phyloP scores from a whole-genome alignment of 2,888 invertebrate species.

The Mayetiola destructor region DNA sequence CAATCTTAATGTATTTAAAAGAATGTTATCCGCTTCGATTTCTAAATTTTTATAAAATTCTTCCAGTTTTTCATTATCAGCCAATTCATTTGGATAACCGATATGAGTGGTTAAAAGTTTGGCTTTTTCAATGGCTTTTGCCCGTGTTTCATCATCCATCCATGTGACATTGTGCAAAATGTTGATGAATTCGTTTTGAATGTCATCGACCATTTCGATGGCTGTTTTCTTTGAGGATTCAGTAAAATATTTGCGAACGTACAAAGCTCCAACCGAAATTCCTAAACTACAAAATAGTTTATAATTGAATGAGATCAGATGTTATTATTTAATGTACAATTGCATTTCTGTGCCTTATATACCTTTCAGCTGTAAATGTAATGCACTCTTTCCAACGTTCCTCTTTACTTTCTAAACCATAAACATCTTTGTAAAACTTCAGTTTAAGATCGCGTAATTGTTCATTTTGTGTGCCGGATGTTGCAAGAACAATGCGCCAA shows the following conservation, averaged over 20 bases:
- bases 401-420: constrained; percentile 70
- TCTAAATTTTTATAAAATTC: constrained; percentile 49
- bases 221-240: constrained; percentile 41
- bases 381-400: constrained; percentile 89
- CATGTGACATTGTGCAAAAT: constrained; percentile 62
- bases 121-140: constrained; percentile 52
- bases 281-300: constrained; percentile 32
- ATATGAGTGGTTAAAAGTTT: constrained; percentile 66
- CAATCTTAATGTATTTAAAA: constrained; percentile 37
- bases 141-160: constrained; percentile 70
- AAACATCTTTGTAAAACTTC: constrained; percentile 49
- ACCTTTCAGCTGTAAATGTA: constrained; percentile 64
- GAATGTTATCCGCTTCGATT: constrained; percentile 30
- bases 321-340: too few species aligned
- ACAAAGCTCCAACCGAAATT: constrained; percentile 29
- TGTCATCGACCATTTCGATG: constrained; percentile 41
- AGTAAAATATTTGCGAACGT: constrained; percentile 37
- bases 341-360: constrained; percentile 18
- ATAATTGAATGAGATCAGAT: neutral
- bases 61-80: constrained; percentile 59
- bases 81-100: constrained; percentile 70
- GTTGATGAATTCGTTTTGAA: constrained; percentile 54
- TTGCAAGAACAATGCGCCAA: constrained; percentile 62
- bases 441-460: neutral
- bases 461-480: neutral